These are phyloP conservation scores for Raillietiella orientalis DNA, from an alignment of 2,888 invertebrate genomes.

Conservation along the genomic window DNA sequence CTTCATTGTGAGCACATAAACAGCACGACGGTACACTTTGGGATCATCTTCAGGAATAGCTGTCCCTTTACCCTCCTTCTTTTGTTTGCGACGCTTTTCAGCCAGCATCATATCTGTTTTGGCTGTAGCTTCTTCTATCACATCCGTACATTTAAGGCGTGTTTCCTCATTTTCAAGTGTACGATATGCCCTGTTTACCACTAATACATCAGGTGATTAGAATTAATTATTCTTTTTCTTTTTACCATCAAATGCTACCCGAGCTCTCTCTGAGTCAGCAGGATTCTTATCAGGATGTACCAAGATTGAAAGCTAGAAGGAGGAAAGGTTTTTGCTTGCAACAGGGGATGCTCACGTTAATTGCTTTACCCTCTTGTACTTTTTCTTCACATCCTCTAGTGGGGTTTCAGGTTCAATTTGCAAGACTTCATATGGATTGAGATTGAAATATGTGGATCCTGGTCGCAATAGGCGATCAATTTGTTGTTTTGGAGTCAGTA, in stretches of 20 bases:
- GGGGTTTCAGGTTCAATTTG: conserved; percentile 66
- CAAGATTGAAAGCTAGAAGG: conserved; percentile 46
- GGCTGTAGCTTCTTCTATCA: conserved; percentile 87
- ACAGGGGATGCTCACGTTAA: no score
- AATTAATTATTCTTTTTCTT: conserved; percentile 1
- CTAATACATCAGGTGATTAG: conserved; percentile 1
- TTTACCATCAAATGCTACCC: conserved; percentile 23
- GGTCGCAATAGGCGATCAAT: conserved; percentile 79
- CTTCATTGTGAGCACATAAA: conserved; percentile 98
- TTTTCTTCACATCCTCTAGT: conserved; percentile 77
- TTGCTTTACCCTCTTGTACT: conserved; percentile 56
- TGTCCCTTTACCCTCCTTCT: conserved; percentile 40
- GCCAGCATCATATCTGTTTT: conserved; percentile 73
- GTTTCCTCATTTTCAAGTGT: conserved; percentile 79
- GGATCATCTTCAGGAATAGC: conserved; percentile 34
- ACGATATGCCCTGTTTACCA: conserved; percentile 73
- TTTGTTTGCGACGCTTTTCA: conserved; percentile 73
- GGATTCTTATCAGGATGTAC: conserved; percentile 99
- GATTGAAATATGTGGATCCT: conserved; percentile 92
- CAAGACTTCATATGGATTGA: conserved; percentile 78
- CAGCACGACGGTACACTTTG: conserved; percentile 36
- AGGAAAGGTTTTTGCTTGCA: no score
- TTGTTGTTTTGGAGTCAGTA: conserved; percentile 83
- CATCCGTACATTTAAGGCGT: conserved; percentile 67
- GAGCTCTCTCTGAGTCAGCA: conserved; percentile 76